Percentiles rank a stretch among this genome's conserved stretches.
These are phyloP conservation scores for Paracanthobrama guichenoti DNA, from an alignment of 2,113 vertebrate genomes.

Conservation along the genomic window DNA sequence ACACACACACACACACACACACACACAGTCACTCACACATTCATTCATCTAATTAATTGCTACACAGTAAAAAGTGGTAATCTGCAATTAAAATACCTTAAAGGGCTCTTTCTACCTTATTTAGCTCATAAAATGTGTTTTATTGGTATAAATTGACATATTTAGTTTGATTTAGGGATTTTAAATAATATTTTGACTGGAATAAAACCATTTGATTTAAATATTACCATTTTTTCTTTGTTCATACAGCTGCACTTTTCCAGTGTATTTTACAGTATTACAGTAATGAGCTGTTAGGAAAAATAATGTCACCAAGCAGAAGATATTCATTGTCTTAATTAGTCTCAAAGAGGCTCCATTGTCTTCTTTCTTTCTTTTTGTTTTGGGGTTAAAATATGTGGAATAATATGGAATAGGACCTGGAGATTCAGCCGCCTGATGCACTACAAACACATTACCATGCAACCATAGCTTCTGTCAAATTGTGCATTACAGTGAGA, in stretches of 20 bases:
- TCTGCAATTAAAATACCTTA: too few relatives aligned
- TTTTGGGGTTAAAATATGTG: not conserved
- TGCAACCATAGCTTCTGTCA: not conserved
- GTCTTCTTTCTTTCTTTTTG: not conserved
- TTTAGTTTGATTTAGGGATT: not conserved
- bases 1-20: too few relatives aligned
- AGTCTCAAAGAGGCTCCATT: not conserved
- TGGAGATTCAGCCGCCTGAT: not conserved
- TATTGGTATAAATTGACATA: not conserved
- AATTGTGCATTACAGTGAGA: not conserved
- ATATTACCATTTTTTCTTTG: not conserved
- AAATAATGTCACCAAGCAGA: not conserved
- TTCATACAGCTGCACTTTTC: not conserved
- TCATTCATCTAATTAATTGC: too few relatives aligned
- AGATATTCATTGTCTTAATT: not conserved
- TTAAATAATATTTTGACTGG: not conserved
- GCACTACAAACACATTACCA: too few relatives aligned
- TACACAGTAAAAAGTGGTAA: too few relatives aligned
- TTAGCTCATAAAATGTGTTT: not conserved
- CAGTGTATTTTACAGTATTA: not conserved
- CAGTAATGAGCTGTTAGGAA: not conserved
- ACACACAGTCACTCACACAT: too few relatives aligned
- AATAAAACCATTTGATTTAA: not conserved
- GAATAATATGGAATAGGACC: not conserved
- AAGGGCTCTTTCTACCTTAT: not conserved